Base-by-base conservation (phyloP, 1,140 invertebrate genomes). In the Trypoxylus dichotomus region DNA sequence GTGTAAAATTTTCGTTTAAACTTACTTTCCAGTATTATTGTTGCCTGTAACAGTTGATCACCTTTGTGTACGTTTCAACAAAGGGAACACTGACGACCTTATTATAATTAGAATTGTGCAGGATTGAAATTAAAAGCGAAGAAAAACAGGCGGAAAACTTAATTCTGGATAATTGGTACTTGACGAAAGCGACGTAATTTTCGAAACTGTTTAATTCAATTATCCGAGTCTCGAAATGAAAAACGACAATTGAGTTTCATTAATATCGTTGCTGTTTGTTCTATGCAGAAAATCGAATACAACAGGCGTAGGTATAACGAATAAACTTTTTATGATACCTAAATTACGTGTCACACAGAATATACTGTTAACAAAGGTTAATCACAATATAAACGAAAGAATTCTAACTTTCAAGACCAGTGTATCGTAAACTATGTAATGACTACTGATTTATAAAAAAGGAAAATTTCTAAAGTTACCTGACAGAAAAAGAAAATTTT, bases 131-230 rank as follows among this genome's bases (percentile, higher is more conserved):
- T 68, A 68, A 68, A 68, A 25, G 60, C 24, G 60, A 68, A 68
- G 60, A 68, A 68, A 68, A 68, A 68, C 60, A 68, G 60, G 27
- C 60, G 21, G 60, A 68, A 27, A 68, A 68, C 60, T 68, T 68
- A 68, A 68, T 68, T 68, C 60, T 68, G 60, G 60, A 68, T 68
- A 68, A 68, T 27, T 68, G 60, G 25, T 24, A 68, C 60, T 68
- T 15, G 60, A 68, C 24, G 15, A 68, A 27, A 68, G 60, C 60
- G 27, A 68, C 60, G 60, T 15, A 68, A 68, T 68, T 68, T 68
- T 29, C 24, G 60, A 68, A 68, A 68, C 60, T 68, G 60, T 68
- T 68, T 68, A 68, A 68, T 68, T 68, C 24, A 68, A 68, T 68
- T 68, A 27, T 24, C 60, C 27, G 7, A 68, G 60, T 68, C 60